These are phyloP conservation scores for Tetraneura akinire DNA, from an alignment of 1,140 invertebrate genomes.

Conservation along the genomic window DNA sequence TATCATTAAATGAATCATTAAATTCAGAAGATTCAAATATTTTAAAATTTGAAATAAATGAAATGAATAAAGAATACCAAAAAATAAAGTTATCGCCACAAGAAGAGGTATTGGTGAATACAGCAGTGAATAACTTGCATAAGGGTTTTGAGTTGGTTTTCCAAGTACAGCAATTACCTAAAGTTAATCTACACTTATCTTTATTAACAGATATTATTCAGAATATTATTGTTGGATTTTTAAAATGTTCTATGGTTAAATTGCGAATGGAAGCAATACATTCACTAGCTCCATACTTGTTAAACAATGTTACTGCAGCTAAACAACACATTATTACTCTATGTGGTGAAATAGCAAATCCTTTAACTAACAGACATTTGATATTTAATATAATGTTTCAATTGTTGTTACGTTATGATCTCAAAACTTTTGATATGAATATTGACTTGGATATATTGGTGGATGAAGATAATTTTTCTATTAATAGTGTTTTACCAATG, in stretches of 20 bases:
- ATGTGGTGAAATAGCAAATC: conserved; percentile 17
- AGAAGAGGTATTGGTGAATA: background rate
- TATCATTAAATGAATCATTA: background rate
- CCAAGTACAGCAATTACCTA: conserved; percentile 26
- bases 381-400: conserved; percentile 39
- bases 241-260: conserved; percentile 5
- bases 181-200: conserved; percentile 5
- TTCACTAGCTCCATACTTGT: background rate
- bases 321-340: conserved; percentile 8
- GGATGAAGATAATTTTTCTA: background rate
- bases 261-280: conserved; percentile 35
- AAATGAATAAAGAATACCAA: background rate
- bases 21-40: background rate
- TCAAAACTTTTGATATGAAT: conserved; percentile 3
- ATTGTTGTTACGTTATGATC: conserved; percentile 23
- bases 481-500: background rate
- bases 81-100: background rate
- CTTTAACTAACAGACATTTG: background rate
- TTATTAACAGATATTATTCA: conserved; percentile 43
- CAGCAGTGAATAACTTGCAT: background rate
- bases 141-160: conserved; percentile 19
- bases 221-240: conserved; percentile 16
- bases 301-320: background rate
- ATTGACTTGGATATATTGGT: conserved; percentile 29
- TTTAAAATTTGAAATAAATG: background rate